These are phyloP conservation scores for Taenaris catops DNA, from an alignment of 2,888 invertebrate genomes.

Conservation along the genomic window DNA sequence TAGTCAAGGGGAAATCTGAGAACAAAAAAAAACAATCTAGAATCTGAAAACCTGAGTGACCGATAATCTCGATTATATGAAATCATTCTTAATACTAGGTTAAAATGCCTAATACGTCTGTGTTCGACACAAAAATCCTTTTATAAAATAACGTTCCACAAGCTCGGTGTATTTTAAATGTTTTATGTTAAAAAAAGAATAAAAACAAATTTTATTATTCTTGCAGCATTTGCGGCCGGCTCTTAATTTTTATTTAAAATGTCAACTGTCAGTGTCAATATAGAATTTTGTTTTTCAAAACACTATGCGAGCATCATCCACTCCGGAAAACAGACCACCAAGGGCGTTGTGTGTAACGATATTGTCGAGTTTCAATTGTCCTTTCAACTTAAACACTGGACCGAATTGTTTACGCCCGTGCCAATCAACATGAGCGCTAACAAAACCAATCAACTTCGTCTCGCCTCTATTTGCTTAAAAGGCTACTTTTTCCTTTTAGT, in stretches of 20 bases:
- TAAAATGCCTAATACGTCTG: no score
- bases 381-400: constrained; percentile 70
- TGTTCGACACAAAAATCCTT: no score
- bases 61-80: no score
- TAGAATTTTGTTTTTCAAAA: constrained; percentile 32
- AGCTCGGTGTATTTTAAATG: no score
- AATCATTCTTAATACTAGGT: no score
- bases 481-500: constrained; percentile 72
- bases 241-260: constrained; percentile 17
- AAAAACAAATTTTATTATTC: constrained; percentile 5
- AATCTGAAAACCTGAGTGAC: no score
- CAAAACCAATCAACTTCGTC: constrained; percentile 81
- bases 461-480: constrained; percentile 79
- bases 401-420: constrained; percentile 73
- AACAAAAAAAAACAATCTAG: no score
- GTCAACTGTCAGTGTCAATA: constrained; percentile 23
- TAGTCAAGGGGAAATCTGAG: no score
- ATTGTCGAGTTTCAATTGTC: constrained; percentile 68
- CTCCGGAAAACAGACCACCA: constrained; percentile 31
- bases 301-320: constrained; percentile 28
- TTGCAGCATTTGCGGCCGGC: constrained; percentile 5
- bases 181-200: background rate
- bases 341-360: constrained; percentile 35
- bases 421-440: constrained; percentile 78
- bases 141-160: no score